Evolutionary conservation across 1,140 invertebrate genomes (phyloP).

Genomic region (Drosophila lowei): DNA sequence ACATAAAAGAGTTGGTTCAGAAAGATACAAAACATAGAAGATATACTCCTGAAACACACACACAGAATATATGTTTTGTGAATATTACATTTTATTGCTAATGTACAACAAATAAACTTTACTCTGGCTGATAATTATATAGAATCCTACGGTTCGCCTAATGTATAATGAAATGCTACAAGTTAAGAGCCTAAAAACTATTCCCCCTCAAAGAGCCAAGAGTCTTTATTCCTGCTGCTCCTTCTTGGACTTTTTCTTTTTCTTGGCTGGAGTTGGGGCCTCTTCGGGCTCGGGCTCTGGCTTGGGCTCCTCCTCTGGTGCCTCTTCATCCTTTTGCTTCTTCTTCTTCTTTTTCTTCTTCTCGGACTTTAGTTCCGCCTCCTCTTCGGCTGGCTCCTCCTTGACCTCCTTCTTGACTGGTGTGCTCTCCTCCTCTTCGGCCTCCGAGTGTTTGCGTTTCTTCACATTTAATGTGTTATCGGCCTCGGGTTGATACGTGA

Average conservation of each 20-base stretch:
- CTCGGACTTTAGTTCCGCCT: slow-evolving; percentile 53
- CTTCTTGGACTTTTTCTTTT: slow-evolving; percentile 72
- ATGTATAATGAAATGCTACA: slow-evolving; percentile 43
- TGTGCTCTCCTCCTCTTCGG: slow-evolving; percentile 64
- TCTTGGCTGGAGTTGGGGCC: slow-evolving; percentile 61
- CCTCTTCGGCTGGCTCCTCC: slow-evolving; percentile 55
- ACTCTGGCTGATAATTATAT: slow-evolving; percentile 25
- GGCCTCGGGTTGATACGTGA: slow-evolving; percentile 86
- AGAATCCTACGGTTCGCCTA: slow-evolving; percentile 46
- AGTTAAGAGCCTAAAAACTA: slow-evolving; percentile 49
- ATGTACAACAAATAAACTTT: slow-evolving; percentile 57
- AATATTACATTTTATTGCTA: slow-evolving; percentile 71
- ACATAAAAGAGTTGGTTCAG: too few relatives aligned
- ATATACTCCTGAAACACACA: background rate
- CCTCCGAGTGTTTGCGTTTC: slow-evolving; percentile 84
- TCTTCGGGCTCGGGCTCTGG: slow-evolving; percentile 22
- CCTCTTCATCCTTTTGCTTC: slow-evolving; percentile 70
- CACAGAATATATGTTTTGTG: slow-evolving; percentile 9
- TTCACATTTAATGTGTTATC: slow-evolving; percentile 85
- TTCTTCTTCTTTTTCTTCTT: slow-evolving; percentile 84
- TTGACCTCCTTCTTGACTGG: slow-evolving; percentile 71
- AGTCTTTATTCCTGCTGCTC: slow-evolving; percentile 47
- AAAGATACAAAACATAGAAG: background rate
- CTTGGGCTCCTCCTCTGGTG: slow-evolving; percentile 44
- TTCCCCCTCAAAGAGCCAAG: slow-evolving; percentile 5